Base-by-base conservation (phyloP, 2,888 invertebrate genomes). In the Ypsolopha scabrella region DNA sequence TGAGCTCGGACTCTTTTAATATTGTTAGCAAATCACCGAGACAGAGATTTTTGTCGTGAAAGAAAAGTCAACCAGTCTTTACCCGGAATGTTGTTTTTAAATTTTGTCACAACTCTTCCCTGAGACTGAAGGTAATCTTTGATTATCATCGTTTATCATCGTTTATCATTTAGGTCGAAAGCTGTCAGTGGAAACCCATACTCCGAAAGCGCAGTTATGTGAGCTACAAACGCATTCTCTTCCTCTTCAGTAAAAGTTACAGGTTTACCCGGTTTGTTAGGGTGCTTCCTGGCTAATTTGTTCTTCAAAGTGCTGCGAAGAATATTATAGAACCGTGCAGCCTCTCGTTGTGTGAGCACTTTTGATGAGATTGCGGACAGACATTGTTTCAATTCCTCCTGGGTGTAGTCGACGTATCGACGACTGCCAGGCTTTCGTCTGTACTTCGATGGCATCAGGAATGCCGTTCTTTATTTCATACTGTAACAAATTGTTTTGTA, bases 1-100 rank as follows among this genome's bases (percentile, higher is more conserved):
- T 35, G 13, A 52, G 48, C 48, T 11, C 47, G 36, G 8, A 35
- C 41, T 36, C 41, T 48, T 35, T 48, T 48, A 8, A 47, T 52
- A 36, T 52, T 48, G 47, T 47, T 41, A 7, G 41, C 39, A 7
- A 46, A 14, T 38, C 34, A 41, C n/a, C 2, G n/a, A n/a, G n/a
- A n/a, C n/a, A n/a, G n/a, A n/a, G n/a, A n/a, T n/a, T n/a, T n/a
- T n/a, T n/a, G n/a, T 39, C 11, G 7, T 38, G 46, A 24, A 13
- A 37, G 38, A 24, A 48, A 48, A 48, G 14, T 46, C 33, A 34
- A n/a, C 48, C 48, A 48, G 7, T 48, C 38, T n/a, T 37, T n/a
- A 7, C 48, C 48, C 9, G 48, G 48, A 38, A 38, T 6, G 38
- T 48, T 48, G 24, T 48, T 48, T 48, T 38, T 48, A 37, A 48